phyloP scores from a whole-genome alignment of 2,888 invertebrate species.

The Coronaproctus castanopsis region DNA sequence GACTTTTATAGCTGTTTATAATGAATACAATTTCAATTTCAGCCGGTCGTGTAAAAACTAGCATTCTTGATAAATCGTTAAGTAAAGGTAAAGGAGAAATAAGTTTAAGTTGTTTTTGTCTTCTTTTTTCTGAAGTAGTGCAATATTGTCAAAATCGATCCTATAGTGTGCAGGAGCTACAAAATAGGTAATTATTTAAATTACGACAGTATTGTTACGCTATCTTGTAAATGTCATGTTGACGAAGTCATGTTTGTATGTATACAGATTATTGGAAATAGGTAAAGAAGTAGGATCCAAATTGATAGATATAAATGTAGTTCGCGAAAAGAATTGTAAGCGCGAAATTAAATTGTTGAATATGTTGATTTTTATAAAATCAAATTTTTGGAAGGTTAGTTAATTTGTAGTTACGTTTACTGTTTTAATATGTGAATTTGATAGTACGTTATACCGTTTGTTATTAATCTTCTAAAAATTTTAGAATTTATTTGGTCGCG shows the following conservation, averaged over 20 bases:
- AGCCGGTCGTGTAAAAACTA: constrained; percentile 40
- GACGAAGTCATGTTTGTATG: constrained; percentile 4
- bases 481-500: constrained; percentile 83
- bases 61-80: constrained; percentile 73
- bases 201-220: not conserved
- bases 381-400: constrained; percentile 82
- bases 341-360: constrained; percentile 86
- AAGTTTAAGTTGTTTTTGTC: constrained; percentile 75
- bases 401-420: not conserved
- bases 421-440: not conserved
- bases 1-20: no score
- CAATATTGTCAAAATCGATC: constrained; percentile 95
- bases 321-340: constrained; percentile 81
- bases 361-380: constrained; percentile 86
- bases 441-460: no score
- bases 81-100: constrained; percentile 85
- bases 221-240: not conserved
- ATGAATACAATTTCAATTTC: constrained; percentile 22
- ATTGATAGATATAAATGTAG: constrained; percentile 78
- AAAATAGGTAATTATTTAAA: constrained; percentile 50
- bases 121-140: constrained; percentile 93
- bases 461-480: no score
- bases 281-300: constrained; percentile 89
- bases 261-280: constrained; percentile 65
- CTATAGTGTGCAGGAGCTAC: constrained; percentile 82